Evolutionary conservation across 2,888 invertebrate genomes (phyloP).

Genomic region (Graphium colonna): DNA sequence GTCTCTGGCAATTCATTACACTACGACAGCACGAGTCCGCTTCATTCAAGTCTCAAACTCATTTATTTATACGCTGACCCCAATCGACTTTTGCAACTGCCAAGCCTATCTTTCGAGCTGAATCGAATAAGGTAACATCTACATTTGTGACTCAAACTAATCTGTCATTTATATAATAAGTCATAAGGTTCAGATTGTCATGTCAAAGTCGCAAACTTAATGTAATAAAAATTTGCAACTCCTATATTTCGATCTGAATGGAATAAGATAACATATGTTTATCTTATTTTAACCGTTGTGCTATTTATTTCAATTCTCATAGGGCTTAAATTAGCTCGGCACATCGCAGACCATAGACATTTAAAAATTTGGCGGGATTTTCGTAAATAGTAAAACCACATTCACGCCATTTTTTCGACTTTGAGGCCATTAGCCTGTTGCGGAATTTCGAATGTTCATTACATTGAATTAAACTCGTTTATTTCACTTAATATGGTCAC

Average conservation of each 20-base stretch:
- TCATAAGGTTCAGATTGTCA: not conserved
- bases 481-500: too few relatives aligned
- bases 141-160: not conserved
- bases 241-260: too few relatives aligned
- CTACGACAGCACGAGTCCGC: conserved; percentile 25
- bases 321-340: not conserved
- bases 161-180: not conserved
- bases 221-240: not conserved
- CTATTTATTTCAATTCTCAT: too few relatives aligned
- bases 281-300: too few relatives aligned
- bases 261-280: too few relatives aligned
- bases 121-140: conserved; percentile 7
- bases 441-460: not conserved
- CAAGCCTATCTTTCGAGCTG: conserved; percentile 32
- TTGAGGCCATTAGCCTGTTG: not conserved
- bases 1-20: conserved; percentile 21
- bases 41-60: conserved; percentile 38
- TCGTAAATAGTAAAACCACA: conserved; percentile 11
- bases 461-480: not conserved
- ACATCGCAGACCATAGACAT: not conserved
- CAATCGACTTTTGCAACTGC: conserved; percentile 43
- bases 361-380: not conserved
- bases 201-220: not conserved
- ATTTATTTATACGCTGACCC: conserved; percentile 43
- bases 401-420: conserved; percentile 10